phyloP scores from a whole-genome alignment of 1,140 invertebrate genomes.

The Drosophila watanabei region DNA sequence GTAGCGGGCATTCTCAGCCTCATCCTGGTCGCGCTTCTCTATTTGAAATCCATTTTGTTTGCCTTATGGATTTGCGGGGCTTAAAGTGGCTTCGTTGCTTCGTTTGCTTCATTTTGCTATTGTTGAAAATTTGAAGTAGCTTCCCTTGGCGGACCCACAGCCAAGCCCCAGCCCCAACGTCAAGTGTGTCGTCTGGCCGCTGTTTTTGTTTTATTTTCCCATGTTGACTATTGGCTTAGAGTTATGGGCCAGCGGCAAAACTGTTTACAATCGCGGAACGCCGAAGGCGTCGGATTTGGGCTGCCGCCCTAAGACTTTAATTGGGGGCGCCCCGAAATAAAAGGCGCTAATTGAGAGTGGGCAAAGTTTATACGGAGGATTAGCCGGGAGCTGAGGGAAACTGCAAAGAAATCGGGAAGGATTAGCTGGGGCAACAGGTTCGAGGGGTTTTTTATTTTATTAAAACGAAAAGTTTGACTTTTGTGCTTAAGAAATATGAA shows the following conservation, averaged over 20 bases:
- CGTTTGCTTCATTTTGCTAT: slow-evolving; percentile 83
- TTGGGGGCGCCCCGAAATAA: slow-evolving; percentile 59
- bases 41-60: slow-evolving; percentile 85
- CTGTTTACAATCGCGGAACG: slow-evolving; percentile 65
- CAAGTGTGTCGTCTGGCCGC: slow-evolving; percentile 65
- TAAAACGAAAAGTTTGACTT: background rate
- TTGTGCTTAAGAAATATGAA: too few relatives aligned
- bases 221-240: slow-evolving; percentile 82
- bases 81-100: slow-evolving; percentile 84
- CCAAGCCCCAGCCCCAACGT: slow-evolving; percentile 19
- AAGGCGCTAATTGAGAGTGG: slow-evolving; percentile 65
- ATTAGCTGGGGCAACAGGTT: slow-evolving; percentile 22
- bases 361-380: slow-evolving; percentile 28
- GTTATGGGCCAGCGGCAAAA: slow-evolving; percentile 72
- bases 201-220: slow-evolving; percentile 81
- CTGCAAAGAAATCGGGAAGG: background rate
- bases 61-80: slow-evolving; percentile 84
- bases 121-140: slow-evolving; percentile 76
- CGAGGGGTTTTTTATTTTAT: background rate
- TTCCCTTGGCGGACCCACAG: background rate
- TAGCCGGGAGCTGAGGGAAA: slow-evolving; percentile 9
- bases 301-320: slow-evolving; percentile 63
- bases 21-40: slow-evolving; percentile 61
- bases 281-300: slow-evolving; percentile 39
- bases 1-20: slow-evolving; percentile 30